Conservation (phyloP, 1,140 invertebrate genomes). For the Pseudachorutes palmiensis region DNA sequence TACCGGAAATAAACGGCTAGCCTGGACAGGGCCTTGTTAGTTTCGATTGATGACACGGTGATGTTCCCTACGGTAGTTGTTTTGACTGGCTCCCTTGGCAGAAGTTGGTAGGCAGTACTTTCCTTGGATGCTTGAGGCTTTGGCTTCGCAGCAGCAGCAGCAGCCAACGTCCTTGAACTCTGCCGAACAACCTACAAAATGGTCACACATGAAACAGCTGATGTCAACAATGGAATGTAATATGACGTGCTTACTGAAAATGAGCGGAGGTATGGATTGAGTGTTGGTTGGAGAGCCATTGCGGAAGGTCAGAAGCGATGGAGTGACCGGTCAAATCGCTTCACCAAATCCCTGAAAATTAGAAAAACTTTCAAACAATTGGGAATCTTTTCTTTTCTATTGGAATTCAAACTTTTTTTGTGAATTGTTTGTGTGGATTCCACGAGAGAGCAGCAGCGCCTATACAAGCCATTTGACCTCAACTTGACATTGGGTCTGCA, state of each 20-base stretch:
- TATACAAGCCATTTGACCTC: background rate
- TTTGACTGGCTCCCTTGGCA: conserved; percentile 23
- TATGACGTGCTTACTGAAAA: conserved; percentile 18
- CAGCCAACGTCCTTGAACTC: conserved; percentile 26
- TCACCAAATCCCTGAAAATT: too few species aligned
- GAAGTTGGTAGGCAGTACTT: background rate
- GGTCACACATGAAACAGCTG: background rate
- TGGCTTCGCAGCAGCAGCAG: conserved; percentile 26
- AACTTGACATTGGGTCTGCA: too few species aligned
- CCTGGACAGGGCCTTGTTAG: conserved; percentile 27
- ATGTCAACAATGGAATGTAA: background rate
- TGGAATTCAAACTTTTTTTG: background rate
- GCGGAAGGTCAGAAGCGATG: too few species aligned
- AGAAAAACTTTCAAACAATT: too few species aligned
- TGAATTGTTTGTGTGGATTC: background rate
- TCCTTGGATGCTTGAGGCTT: conserved; percentile 10
- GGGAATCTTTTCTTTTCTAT: background rate
- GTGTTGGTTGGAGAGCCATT: conserved; percentile 32
- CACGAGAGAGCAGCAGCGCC: background rate
- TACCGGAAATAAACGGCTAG: conserved; percentile 33
- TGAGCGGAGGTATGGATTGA: conserved; percentile 29
- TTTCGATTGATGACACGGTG: conserved; percentile 32
- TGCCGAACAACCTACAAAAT: background rate
- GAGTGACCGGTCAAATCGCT: too few species aligned
- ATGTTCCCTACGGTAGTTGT: conserved; percentile 21